A percentile compares a stretch with the other conserved stretches of the same genome.
Conservation (phyloP, 2,797 vertebrate species). For the Protonibea diacanthus region DNA sequence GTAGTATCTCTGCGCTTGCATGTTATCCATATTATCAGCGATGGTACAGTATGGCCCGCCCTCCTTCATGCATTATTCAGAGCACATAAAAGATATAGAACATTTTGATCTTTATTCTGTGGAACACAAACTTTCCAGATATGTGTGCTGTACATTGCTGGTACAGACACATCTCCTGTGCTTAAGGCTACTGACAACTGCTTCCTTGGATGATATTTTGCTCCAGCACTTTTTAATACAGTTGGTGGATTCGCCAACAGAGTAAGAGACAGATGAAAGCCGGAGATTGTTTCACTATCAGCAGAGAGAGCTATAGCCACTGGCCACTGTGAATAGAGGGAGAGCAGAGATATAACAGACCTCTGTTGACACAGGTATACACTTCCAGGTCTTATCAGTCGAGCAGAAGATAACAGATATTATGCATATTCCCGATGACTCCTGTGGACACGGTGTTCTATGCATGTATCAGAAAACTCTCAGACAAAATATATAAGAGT, state of each 20-base stretch:
- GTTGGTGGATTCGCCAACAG: slow-evolving; percentile 63
- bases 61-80: slow-evolving; percentile 60
- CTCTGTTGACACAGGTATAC: slow-evolving; percentile 66
- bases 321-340: slow-evolving; percentile 74
- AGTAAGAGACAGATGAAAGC: slow-evolving; percentile 69
- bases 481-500: slow-evolving; percentile 21
- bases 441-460: slow-evolving; percentile 45
- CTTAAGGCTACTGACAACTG: slow-evolving; percentile 36
- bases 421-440: slow-evolving; percentile 64
- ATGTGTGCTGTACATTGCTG: background rate
- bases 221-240: slow-evolving; percentile 76
- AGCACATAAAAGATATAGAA: slow-evolving; percentile 4
- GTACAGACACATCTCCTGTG: slow-evolving; percentile 12
- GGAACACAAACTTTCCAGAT: slow-evolving; percentile 23
- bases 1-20: slow-evolving; percentile 7
- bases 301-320: slow-evolving; percentile 59
- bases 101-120: slow-evolving; percentile 37
- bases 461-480: slow-evolving; percentile 39
- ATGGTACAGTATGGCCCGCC: background rate
- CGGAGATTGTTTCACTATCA: slow-evolving; percentile 76
- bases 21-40: slow-evolving; percentile 27
- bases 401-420: slow-evolving; percentile 62
- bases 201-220: slow-evolving; percentile 70
- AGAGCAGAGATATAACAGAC: slow-evolving; percentile 68
- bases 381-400: slow-evolving; percentile 73